These are phyloP conservation scores for Stenchaetothrips biformis DNA, from an alignment of 2,888 invertebrate species.

Conservation along the genomic window DNA sequence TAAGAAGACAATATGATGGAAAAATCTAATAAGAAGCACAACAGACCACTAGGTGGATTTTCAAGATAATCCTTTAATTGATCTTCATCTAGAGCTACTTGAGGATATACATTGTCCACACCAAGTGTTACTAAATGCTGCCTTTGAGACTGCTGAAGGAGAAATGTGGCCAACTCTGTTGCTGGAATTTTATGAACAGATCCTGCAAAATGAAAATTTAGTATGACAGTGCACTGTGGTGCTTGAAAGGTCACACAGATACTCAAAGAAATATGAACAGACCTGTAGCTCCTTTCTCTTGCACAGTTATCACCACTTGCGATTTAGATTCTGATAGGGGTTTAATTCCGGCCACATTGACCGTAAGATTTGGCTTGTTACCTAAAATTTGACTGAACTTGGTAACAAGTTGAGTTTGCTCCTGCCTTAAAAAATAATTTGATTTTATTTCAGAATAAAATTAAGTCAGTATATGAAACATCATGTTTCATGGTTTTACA, in stretches of 20 bases:
- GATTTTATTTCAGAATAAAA: background rate
- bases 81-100: slow-evolving; percentile 70
- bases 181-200: slow-evolving; percentile 66
- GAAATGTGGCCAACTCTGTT: slow-evolving; percentile 62
- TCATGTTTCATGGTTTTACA: slow-evolving; percentile 37
- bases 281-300: slow-evolving; percentile 61
- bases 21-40: background rate
- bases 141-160: slow-evolving; percentile 66
- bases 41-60: slow-evolving; percentile 71
- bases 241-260: background rate
- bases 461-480: background rate
- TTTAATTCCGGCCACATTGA: slow-evolving; percentile 72
- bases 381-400: slow-evolving; percentile 69
- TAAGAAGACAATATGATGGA: background rate
- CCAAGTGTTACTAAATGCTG: slow-evolving; percentile 68
- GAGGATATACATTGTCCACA: slow-evolving; percentile 64
- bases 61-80: slow-evolving; percentile 83
- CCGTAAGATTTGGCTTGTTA: slow-evolving; percentile 75
- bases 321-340: slow-evolving; percentile 72
- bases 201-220: slow-evolving; percentile 47
- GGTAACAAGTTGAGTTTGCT: slow-evolving; percentile 64
- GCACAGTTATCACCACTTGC: slow-evolving; percentile 69
- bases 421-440: slow-evolving; percentile 50
- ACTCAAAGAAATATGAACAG: slow-evolving; percentile 14
- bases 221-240: background rate